Percentiles rank a stretch among this genome's conserved stretches.
Conservation (phyloP, 2,113 vertebrate species). For the Thermophis baileyi region DNA sequence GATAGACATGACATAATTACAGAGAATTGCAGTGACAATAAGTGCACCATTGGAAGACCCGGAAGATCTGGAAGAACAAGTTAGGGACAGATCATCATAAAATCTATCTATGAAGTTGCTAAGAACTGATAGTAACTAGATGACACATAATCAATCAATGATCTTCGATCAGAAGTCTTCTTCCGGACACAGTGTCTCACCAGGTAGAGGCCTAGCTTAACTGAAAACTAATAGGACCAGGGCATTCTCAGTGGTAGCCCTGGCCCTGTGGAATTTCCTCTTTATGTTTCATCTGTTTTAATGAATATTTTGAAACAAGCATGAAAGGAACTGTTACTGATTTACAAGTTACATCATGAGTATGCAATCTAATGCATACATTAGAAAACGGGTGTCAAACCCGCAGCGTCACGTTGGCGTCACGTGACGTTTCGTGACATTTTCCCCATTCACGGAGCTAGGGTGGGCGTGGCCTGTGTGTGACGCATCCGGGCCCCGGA, state of each 20-base stretch:
- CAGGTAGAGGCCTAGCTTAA: not conserved
- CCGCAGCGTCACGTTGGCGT: no score
- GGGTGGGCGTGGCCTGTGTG: no score
- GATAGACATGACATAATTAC: no score
- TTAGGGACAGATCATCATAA: not conserved
- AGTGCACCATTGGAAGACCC: not conserved
- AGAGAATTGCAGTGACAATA: not conserved
- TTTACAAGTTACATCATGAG: not conserved
- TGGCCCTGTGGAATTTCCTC: not conserved
- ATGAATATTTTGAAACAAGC: not conserved
- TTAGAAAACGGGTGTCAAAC: not conserved
- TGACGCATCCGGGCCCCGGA: no score
- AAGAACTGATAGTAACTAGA: not conserved
- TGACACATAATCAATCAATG: not conserved
- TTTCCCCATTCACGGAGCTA: no score
- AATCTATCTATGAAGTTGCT: not conserved
- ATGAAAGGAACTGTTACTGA: not conserved
- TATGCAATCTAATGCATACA: not conserved
- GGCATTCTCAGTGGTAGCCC: not conserved
- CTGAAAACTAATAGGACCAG: not conserved
- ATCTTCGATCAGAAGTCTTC: not conserved
- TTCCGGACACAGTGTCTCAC: not conserved
- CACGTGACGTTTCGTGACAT: no score
- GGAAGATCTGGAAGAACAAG: not conserved
- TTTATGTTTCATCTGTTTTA: not conserved